phyloP scores from a whole-genome alignment of 1,140 invertebrate species.

The Hydropsyche tenuis region DNA sequence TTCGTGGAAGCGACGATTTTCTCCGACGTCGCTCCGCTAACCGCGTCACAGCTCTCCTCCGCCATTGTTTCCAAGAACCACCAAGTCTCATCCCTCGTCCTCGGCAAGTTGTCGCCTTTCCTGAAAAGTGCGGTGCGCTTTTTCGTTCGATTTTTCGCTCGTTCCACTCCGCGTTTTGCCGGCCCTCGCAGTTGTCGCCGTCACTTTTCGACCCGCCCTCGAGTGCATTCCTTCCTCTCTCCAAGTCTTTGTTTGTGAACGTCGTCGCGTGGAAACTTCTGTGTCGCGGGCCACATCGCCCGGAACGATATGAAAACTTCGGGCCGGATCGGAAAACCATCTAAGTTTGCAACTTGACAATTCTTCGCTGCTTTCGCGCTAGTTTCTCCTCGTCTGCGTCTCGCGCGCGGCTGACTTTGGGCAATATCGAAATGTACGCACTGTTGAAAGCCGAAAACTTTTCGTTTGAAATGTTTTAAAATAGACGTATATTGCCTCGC shows the following conservation, averaged over 20 bases:
- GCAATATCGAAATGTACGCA: too few species aligned
- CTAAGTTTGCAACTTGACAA: constrained; percentile 4
- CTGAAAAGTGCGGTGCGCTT: constrained; percentile 7
- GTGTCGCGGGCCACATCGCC: constrained; percentile 11
- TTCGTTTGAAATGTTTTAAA: too few species aligned
- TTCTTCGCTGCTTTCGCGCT: neutral
- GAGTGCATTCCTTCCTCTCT: constrained; percentile 26
- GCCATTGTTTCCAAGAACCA: neutral
- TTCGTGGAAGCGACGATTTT: too few species aligned
- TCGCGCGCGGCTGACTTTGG: too few species aligned
- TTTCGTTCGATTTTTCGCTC: constrained; percentile 11
- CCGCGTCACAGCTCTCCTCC: neutral
- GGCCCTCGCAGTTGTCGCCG: constrained; percentile 11
- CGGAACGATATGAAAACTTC: constrained; percentile 30
- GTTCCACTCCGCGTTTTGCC: neutral
- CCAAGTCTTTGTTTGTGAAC: constrained; percentile 4
- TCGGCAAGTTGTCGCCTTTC: constrained; percentile 15
- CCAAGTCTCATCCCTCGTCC: neutral
- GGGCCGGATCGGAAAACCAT: constrained; percentile 18
- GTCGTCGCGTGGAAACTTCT: constrained; percentile 18
- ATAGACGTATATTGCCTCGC: too few species aligned
- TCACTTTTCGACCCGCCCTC: constrained; percentile 20
- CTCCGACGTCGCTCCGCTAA: neutral
- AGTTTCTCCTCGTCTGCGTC: neutral
- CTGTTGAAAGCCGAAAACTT: too few species aligned